Evolutionary conservation across 2,888 invertebrate species (phyloP).

Genomic region (Polylopha cassiicola): DNA sequence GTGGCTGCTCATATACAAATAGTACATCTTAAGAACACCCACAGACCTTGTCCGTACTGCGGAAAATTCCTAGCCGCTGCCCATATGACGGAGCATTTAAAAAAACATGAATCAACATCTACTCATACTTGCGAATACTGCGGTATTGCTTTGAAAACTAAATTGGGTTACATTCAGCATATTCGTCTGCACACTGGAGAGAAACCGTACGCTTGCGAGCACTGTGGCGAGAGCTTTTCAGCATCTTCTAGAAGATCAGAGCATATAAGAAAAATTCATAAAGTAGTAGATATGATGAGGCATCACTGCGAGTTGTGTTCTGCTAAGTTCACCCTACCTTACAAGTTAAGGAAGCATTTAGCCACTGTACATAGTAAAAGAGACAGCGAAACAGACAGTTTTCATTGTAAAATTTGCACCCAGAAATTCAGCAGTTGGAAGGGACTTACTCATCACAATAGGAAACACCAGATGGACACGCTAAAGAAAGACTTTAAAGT

Average conservation of each 20-base stretch:
- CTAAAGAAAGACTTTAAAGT: constrained; percentile 12
- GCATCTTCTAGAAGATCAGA: constrained; percentile 60
- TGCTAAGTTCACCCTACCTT: constrained; percentile 51
- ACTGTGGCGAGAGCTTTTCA: constrained; percentile 55
- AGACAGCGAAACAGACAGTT: no score
- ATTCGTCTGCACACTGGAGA: constrained; percentile 62
- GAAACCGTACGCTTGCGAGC: constrained; percentile 50
- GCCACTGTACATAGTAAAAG: constrained; percentile 39
- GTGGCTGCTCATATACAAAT: constrained; percentile 62
- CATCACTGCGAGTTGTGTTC: constrained; percentile 52
- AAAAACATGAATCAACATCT: constrained; percentile 39
- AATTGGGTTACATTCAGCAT: constrained; percentile 56
- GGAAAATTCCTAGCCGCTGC: constrained; percentile 58
- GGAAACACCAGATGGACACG: constrained; percentile 40
- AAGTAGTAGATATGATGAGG: constrained; percentile 36
- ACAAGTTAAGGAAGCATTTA: constrained; percentile 48
- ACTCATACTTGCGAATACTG: constrained; percentile 50
- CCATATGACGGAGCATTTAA: constrained; percentile 58
- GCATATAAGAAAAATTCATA: constrained; percentile 52
- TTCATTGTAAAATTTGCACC: constrained; percentile 47
- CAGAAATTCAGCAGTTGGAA: constrained; percentile 50
- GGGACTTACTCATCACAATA: constrained; percentile 49
- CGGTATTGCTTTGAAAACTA: constrained; percentile 46
- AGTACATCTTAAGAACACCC: constrained; percentile 60
- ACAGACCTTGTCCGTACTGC: constrained; percentile 54